A percentile compares a stretch with the other conserved stretches of the same genome.
phyloP scores from a whole-genome alignment of 2,888 invertebrate species.

The Heteromyza rotundicornis region DNA sequence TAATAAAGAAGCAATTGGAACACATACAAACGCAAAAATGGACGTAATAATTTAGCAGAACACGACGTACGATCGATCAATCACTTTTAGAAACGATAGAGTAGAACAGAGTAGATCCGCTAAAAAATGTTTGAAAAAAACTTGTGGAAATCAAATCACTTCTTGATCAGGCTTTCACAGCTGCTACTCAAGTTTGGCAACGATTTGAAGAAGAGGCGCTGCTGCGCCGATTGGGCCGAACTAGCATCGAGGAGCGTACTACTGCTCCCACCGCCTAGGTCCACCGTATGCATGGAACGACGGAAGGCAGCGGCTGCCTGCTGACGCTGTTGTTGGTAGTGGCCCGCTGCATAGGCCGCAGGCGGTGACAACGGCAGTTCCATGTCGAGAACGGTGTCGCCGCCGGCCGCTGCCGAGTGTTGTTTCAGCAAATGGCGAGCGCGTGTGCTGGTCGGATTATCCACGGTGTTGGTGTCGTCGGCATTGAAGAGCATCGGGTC shows the following conservation, averaged over 20 bases:
- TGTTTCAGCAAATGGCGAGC: slow-evolving; percentile 46
- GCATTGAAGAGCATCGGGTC: slow-evolving; percentile 42
- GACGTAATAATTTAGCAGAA: neutral
- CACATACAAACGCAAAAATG: neutral
- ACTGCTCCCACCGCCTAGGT: slow-evolving; percentile 19
- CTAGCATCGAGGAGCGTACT: slow-evolving; percentile 23
- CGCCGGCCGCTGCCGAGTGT: slow-evolving; percentile 53
- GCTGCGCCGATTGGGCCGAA: slow-evolving; percentile 28
- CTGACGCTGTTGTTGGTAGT: slow-evolving; percentile 20
- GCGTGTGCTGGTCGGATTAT: slow-evolving; percentile 25
- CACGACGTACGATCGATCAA: too few species aligned
- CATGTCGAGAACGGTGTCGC: slow-evolving; percentile 49
- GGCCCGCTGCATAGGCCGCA: slow-evolving; percentile 43
- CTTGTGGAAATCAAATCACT: slow-evolving; percentile 41
- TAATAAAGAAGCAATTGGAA: neutral
- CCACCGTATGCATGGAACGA: slow-evolving; percentile 54
- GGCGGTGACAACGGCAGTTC: slow-evolving; percentile 51
- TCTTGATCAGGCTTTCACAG: slow-evolving; percentile 70
- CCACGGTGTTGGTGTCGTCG: slow-evolving; percentile 24
- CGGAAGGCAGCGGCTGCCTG: slow-evolving; percentile 40
- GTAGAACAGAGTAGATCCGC: too few species aligned
- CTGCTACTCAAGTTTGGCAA: slow-evolving; percentile 77
- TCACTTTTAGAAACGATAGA: too few species aligned
- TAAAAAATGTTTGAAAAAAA: too few species aligned
- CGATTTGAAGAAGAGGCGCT: slow-evolving; percentile 66